Conservation (phyloP, 2,113 vertebrate species). For the Tyto alba region DNA sequence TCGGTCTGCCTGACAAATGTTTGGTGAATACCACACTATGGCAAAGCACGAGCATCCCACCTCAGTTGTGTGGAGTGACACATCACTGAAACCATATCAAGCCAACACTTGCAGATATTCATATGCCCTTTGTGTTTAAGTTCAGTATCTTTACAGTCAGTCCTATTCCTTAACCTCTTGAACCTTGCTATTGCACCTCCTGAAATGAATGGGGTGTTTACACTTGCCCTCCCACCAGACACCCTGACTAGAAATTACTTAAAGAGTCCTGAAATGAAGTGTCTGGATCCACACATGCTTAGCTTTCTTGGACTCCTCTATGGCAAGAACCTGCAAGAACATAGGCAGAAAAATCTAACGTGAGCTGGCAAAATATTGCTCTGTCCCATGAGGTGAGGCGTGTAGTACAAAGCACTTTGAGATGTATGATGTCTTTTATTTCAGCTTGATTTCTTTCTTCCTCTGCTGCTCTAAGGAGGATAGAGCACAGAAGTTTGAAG, state of each 20-base stretch:
- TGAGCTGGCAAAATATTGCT: not conserved
- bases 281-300: not conserved
- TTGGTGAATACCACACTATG: not conserved
- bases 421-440: not conserved
- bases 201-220: not conserved
- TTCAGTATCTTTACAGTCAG: not conserved
- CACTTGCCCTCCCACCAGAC: not conserved
- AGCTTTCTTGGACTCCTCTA: not conserved
- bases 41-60: not conserved
- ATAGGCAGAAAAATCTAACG: not conserved
- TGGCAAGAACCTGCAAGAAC: not conserved
- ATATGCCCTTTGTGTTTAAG: not conserved
- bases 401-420: not conserved
- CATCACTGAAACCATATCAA: not conserved
- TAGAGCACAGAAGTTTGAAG: not conserved
- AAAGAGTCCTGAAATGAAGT: not conserved
- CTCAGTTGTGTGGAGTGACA: not conserved
- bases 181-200: not conserved
- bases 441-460: not conserved
- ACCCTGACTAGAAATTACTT: not conserved
- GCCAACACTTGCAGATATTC: not conserved
- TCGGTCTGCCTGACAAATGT: not conserved
- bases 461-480: not conserved
- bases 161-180: not conserved
- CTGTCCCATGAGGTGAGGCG: no score